A percentile compares a stretch with the other conserved stretches of the same genome.
Conservation (phyloP, 2,888 invertebrate species). For the Sicus ferrugineus region DNA sequence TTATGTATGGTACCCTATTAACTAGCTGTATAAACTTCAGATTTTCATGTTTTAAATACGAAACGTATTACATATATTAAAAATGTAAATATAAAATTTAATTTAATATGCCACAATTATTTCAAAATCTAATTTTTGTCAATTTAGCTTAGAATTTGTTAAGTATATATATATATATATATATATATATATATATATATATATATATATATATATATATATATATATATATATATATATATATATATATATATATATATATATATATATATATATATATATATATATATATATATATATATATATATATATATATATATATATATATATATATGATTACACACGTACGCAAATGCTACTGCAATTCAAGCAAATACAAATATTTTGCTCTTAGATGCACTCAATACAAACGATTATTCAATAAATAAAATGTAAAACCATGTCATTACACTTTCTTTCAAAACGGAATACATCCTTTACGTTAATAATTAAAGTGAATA, state of each 20-base stretch:
- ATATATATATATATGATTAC: constrained; percentile 38
- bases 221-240: constrained; percentile 26
- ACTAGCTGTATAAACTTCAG: constrained; percentile 28
- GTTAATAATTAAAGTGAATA: no score
- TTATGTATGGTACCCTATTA: constrained; percentile 29
- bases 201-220: constrained; percentile 26
- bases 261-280: constrained; percentile 25
- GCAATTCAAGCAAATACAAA: constrained; percentile 44
- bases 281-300: constrained; percentile 32
- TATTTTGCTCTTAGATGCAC: constrained; percentile 63
- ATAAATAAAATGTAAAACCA: no score
- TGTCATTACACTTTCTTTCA: no score
- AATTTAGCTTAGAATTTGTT: constrained; percentile 23
- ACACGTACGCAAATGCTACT: constrained; percentile 40
- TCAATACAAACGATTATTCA: constrained; percentile 58
- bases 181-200: constrained; percentile 24
- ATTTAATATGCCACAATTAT: constrained; percentile 28
- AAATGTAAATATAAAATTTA: constrained; percentile 29
- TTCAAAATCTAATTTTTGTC: constrained; percentile 21
- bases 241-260: constrained; percentile 24
- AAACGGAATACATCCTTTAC: no score
- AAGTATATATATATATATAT: constrained; percentile 23
- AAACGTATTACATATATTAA: constrained; percentile 15
- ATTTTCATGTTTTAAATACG: constrained; percentile 20
- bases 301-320: constrained; percentile 38